Conservation (phyloP, 2,888 invertebrate genomes). For the Tachystola acroxantha region DNA sequence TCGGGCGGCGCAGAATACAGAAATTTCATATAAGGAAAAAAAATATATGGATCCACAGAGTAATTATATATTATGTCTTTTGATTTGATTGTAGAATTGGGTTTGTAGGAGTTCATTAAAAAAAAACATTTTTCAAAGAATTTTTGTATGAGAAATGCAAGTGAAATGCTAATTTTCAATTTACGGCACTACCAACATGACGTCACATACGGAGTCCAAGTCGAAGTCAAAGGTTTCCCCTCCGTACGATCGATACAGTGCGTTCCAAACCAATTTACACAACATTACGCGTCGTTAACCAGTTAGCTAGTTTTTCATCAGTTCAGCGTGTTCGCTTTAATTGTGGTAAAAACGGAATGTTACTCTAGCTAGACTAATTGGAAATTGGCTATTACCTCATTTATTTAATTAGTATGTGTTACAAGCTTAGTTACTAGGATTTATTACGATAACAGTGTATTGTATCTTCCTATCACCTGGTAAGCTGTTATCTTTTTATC, state of each 20-base stretch:
- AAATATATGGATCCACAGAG: too few species aligned
- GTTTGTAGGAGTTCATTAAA: too few species aligned
- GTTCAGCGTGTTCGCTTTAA: slow-evolving; percentile 35
- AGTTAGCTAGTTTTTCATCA: slow-evolving; percentile 34
- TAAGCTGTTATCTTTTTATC: not conserved
- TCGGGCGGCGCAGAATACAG: too few species aligned
- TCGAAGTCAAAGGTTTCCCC: not conserved
- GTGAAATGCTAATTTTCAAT: too few species aligned
- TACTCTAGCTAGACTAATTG: slow-evolving; percentile 35
- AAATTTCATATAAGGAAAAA: too few species aligned
- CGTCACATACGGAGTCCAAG: too few species aligned
- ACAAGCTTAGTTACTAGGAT: slow-evolving; percentile 11
- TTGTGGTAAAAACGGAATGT: slow-evolving; percentile 41
- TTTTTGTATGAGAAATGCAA: too few species aligned
- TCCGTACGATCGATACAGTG: not conserved
- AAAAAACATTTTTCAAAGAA: too few species aligned
- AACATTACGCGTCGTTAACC: slow-evolving; percentile 38
- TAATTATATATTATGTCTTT: too few species aligned
- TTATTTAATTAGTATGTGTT: slow-evolving; percentile 40
- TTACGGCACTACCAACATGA: too few species aligned
- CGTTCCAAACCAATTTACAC: slow-evolving; percentile 29
- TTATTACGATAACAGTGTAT: slow-evolving; percentile 2
- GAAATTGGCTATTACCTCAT: slow-evolving; percentile 45
- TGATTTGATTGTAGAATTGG: too few species aligned
- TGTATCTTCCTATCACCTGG: slow-evolving; percentile 8